Evolutionary conservation across 1,140 invertebrate genomes (phyloP), one percentile per base, ranked within the genome.

Genomic region (Papilio polytes): DNA sequence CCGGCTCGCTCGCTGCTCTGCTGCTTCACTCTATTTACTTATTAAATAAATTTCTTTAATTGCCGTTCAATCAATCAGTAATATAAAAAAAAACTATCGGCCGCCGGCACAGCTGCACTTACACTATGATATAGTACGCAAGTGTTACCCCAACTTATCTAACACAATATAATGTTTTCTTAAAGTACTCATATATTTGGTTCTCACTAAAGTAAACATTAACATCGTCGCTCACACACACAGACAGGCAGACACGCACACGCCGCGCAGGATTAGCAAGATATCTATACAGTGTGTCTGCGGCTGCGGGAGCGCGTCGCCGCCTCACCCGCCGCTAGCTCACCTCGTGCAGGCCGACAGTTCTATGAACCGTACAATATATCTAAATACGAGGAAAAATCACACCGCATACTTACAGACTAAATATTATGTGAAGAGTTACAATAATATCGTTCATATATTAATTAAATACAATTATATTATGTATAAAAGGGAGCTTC

Each of bases 141-240:
- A 48, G 59, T 79, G 78, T 78, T 53, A 78, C 80, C 81, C 81
- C 76, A 76, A 83, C 81, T 83, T 83, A 88, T 70, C 83, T 81
- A 85, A 86, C 72, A 76, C 76, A 85, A 85, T 84, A 84, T 81
- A 84, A 84, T 82, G 44, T 70, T 86, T 80, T 84, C 81, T 87
- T 87, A 87, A 84, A 85, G 81, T 85, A 87, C 78, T 79, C 83
- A 90, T 91, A 91, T 91, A 92, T 92, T 92, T 92, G 91, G 90
- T 92, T 91, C 90, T 91, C 90, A 92, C 90, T 92, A 91, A 88
- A 85, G 76, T 86, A 89, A 88, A 82, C 70, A 26, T 26, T 63
- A 26, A 63, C 78, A 46, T 59, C 66, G 59, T 56, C 59, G 77
- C 81, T 78, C 59, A 74, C 77, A 77, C 80, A 48, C 80, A 80